Conservation (phyloP, 2,113 vertebrate genomes). For the Oxyura jamaicensis region DNA sequence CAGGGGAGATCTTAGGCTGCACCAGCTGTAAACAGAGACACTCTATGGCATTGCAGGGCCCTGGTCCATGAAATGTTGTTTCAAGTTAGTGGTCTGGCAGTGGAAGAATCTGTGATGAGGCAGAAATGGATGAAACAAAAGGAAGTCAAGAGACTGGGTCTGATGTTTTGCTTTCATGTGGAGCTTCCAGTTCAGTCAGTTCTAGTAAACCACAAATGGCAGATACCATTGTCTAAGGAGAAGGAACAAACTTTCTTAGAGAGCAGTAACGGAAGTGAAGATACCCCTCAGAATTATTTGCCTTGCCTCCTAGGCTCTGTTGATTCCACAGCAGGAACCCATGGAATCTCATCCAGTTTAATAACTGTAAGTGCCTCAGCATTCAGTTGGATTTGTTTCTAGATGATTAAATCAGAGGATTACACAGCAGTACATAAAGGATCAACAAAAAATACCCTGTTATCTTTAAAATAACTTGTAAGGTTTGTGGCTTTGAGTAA, state of each 20-base stretch:
- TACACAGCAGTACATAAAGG: neutral
- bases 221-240: neutral
- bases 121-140: neutral
- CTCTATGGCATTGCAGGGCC: neutral
- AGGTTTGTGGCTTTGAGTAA: neutral
- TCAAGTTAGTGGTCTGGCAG: neutral
- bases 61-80: neutral
- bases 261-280: neutral
- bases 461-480: neutral
- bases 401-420: neutral
- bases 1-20: neutral
- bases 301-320: neutral
- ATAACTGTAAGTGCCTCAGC: neutral
- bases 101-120: neutral
- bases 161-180: neutral
- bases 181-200: neutral
- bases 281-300: neutral
- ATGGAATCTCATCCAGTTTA: neutral
- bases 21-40: neutral
- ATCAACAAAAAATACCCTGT: neutral
- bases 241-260: neutral
- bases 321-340: neutral
- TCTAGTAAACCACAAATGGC: neutral
- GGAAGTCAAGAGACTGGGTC: neutral
- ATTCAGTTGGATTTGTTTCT: neutral